Evolutionary conservation across 2,888 invertebrate genomes (phyloP).

Genomic region (Euzetes globulus): DNA sequence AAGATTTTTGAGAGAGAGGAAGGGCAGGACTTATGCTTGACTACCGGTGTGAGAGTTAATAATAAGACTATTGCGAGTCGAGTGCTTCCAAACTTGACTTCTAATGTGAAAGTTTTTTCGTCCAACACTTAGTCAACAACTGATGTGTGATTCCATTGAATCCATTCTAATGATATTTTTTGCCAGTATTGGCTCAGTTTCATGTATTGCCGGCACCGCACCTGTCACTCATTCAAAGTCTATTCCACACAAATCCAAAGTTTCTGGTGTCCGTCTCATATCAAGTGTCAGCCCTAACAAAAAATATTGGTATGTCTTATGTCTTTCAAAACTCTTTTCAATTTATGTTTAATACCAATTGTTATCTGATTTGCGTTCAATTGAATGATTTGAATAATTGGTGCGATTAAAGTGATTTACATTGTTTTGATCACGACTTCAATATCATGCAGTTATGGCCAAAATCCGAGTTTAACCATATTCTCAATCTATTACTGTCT

Average conservation of each 20-base stretch:
- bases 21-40: slow-evolving; percentile 19
- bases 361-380: too few relatives aligned
- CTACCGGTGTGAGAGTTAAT: slow-evolving; percentile 12
- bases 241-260: neutral
- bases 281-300: neutral
- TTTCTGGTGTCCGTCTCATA: neutral
- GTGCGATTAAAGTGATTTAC: too few relatives aligned
- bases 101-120: slow-evolving; percentile 11
- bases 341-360: neutral
- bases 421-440: too few relatives aligned
- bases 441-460: too few relatives aligned
- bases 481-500: too few relatives aligned
- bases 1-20: slow-evolving; percentile 16
- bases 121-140: neutral
- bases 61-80: slow-evolving; percentile 3
- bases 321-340: neutral
- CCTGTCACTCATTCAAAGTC: slow-evolving; percentile 2
- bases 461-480: too few relatives aligned
- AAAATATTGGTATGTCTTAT: too few relatives aligned
- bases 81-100: slow-evolving; percentile 3
- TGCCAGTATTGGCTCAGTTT: neutral
- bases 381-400: too few relatives aligned
- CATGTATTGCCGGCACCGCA: neutral
- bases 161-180: neutral
- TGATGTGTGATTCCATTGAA: slow-evolving; percentile 19